Percentiles rank a stretch among this genome's conserved stretches.
Evolutionary conservation across 2,113 vertebrate genomes (phyloP).

Genomic region (Rynchops niger): DNA sequence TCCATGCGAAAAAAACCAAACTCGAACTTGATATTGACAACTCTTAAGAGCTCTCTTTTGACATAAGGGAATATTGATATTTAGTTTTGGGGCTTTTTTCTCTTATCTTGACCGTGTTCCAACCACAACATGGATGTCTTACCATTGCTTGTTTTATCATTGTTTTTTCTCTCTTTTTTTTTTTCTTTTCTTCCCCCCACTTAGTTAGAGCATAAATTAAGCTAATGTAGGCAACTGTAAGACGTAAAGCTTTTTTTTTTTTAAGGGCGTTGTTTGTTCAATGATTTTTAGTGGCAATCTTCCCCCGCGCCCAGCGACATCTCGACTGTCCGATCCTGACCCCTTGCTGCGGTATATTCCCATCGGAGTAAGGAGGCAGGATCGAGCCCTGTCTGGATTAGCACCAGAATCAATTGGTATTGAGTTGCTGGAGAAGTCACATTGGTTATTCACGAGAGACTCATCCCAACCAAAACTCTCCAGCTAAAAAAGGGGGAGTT

Average conservation of each 20-base stretch:
- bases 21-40: slow-evolving; percentile 8
- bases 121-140: background rate
- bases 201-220: background rate
- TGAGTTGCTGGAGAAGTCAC: too few species aligned
- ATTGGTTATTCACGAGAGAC: too few species aligned
- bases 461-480: too few species aligned
- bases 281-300: background rate
- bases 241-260: background rate
- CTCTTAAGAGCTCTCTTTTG: slow-evolving; percentile 38
- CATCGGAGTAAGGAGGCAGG: too few species aligned
- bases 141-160: background rate
- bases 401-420: too few species aligned
- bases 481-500: too few species aligned
- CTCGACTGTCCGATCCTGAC: too few species aligned
- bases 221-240: background rate
- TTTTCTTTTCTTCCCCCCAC: background rate
- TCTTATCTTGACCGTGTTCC: background rate
- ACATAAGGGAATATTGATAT: background rate
- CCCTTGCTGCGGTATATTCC: too few species aligned
- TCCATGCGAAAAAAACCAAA: background rate
- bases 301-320: too few species aligned
- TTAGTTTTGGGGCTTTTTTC: background rate
- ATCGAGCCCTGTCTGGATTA: too few species aligned
- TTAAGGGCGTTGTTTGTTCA: background rate
- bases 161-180: fast-evolving